Percentiles rank a stretch among this genome's conserved stretches.
These are phyloP conservation scores for Typhlomys cinereus DNA, from an alignment of 2,113 vertebrate species.

Conservation along the genomic window DNA sequence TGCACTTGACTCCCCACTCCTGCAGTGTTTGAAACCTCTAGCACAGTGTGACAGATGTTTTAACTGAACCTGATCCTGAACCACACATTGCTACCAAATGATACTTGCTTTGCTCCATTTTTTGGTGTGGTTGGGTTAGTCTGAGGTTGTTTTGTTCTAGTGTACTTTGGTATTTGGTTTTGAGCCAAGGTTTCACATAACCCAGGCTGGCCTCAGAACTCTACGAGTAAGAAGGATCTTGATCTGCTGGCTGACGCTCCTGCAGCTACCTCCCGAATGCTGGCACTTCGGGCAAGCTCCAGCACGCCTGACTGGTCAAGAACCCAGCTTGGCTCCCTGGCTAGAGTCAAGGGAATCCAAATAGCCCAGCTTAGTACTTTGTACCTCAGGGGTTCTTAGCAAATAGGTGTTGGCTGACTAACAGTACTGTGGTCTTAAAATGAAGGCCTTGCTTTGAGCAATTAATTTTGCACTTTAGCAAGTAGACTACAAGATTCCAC, in stretches of 20 bases:
- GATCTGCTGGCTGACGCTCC: too few species aligned
- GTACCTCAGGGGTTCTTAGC: background rate
- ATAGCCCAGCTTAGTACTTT: background rate
- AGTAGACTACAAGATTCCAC: background rate
- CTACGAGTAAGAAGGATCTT: too few species aligned
- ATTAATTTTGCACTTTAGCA: constrained; percentile 29
- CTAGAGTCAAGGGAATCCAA: background rate
- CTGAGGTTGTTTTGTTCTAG: too few species aligned
- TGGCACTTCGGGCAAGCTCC: too few species aligned
- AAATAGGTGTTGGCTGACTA: background rate
- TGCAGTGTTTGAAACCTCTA: too few species aligned
- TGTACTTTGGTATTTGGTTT: too few species aligned
- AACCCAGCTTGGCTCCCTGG: background rate
- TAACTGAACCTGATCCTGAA: background rate
- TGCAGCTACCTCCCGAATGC: too few species aligned
- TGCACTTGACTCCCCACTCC: background rate
- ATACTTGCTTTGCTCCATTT: background rate
- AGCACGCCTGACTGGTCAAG: background rate
- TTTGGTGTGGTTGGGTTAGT: too few species aligned
- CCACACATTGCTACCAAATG: background rate
- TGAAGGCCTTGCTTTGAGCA: background rate
- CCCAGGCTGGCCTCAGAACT: too few species aligned
- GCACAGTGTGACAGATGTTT: background rate
- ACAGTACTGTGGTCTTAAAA: background rate
- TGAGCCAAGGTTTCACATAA: too few species aligned